Conservation (phyloP, 2,113 vertebrate genomes). For the Lampris incognitus region DNA sequence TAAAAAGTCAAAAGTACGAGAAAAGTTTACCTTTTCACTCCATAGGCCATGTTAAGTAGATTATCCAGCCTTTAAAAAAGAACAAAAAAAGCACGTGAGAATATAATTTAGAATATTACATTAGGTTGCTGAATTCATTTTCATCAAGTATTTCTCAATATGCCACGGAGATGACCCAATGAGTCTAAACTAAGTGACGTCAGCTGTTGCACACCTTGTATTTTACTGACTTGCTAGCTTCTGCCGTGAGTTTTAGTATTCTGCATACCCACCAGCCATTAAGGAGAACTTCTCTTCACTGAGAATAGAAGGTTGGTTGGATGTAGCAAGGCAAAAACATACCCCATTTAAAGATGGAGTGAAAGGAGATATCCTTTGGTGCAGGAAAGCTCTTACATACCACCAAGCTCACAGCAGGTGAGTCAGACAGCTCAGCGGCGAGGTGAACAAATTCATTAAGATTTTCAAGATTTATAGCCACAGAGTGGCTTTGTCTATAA, state of each 20-base stretch:
- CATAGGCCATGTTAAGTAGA: conserved; percentile 99
- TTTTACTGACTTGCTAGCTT: conserved; percentile 19
- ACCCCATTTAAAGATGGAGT: neutral
- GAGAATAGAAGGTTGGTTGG: neutral
- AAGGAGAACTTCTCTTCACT: neutral
- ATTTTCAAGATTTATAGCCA: conserved; percentile 11
- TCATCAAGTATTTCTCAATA: conserved; percentile 17
- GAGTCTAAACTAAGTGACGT: neutral
- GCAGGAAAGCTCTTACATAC: too few relatives aligned
- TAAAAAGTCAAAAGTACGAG: too few relatives aligned
- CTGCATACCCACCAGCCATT: neutral
- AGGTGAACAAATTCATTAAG: too few relatives aligned
- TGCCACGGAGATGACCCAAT: conserved; percentile 53
- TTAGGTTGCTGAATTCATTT: conserved; percentile 35
- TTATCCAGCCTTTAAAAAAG: conserved; percentile 94
- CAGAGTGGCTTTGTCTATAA: neutral
- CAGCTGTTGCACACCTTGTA: neutral
- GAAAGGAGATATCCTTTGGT: neutral
- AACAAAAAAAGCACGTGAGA: neutral
- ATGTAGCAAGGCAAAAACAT: neutral
- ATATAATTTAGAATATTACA: neutral
- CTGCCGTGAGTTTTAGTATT: neutral
- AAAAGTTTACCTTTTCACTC: conserved; percentile 94
- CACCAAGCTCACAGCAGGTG: too few relatives aligned
- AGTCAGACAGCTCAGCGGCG: too few relatives aligned